Base-by-base conservation (phyloP, 1,140 invertebrate species). In the Neodiprion pinetum region DNA sequence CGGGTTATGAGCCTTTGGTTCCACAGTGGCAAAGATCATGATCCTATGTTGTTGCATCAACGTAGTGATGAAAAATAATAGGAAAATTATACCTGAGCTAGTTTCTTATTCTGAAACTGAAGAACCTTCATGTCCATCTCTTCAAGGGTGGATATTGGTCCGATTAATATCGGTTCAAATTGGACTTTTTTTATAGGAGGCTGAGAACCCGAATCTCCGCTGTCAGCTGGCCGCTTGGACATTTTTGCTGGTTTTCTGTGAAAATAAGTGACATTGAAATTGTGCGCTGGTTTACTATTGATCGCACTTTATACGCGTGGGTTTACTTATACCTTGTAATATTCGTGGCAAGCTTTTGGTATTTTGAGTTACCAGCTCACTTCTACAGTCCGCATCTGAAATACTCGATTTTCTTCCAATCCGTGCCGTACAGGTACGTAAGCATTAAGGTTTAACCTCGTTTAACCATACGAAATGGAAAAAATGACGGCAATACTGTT, bases 111-210 rank as follows among this genome's bases (percentile, higher is more conserved):
- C 89, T 99, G 98, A 86, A 98, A 99, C 81, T 96, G 95, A 17
- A 99, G 87, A 71, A 98, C 96, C 91, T 99, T 98, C 82, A 98
- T 96, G 86, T 99, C 97, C 93, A 99, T 96, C 89, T 99, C 97
- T 87, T 99, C 97, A 23, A 98, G 90, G 40, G 96, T 98, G 61
- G 96, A 97, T 75, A 98, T 95, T 49, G 96, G 94, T 48, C 97
- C 97, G 80, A 99, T 95, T 76, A 97, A 90, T 80, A 97, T 94
- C 23, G 96, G 96, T 88, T 98, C 96, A 89, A 98, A 97, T 81
- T 97, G 95, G 79, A 98, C 95, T 87, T 97, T 97, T 85, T 98
- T 98, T 78, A 95, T 94, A 11, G 94, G 93, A 73, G 94, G 94
- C 84, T 93, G 93, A 71, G 89, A 89, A 72, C 86, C 86, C 66